These are phyloP conservation scores for Gopherus flavomarginatus DNA, from an alignment of 2,113 vertebrate genomes.

Conservation along the genomic window DNA sequence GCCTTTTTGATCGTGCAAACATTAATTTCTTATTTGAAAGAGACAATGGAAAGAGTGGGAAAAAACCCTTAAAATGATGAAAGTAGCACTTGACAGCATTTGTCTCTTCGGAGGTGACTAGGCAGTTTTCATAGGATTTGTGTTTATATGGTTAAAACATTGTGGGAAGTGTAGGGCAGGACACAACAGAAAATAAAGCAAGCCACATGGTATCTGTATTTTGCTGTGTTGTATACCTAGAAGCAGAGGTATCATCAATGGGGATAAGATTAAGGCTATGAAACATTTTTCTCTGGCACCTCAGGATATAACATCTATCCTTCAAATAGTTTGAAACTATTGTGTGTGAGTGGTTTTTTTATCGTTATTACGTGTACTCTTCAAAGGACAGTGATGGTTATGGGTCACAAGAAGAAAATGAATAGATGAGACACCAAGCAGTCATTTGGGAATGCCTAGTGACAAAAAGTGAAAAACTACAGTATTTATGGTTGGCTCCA, in stretches of 20 bases:
- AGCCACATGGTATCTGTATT: background rate
- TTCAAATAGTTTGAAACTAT: background rate
- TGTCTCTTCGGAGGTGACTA: background rate
- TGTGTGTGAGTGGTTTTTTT: background rate
- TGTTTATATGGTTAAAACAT: background rate
- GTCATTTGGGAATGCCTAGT: background rate
- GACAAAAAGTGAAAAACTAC: background rate
- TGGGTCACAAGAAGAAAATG: background rate
- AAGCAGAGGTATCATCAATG: background rate
- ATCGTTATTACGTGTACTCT: background rate
- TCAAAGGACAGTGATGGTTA: background rate
- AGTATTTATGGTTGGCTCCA: background rate
- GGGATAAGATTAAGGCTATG: background rate
- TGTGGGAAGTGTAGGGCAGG: background rate
- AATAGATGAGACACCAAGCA: background rate
- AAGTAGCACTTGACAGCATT: background rate
- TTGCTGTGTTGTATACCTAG: background rate
- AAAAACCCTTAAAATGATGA: background rate
- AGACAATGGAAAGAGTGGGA: background rate
- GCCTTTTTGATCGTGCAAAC: background rate
- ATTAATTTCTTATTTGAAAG: background rate
- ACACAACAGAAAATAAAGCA: background rate
- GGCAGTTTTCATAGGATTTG: background rate
- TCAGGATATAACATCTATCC: background rate
- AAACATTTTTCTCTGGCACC: background rate